Conservation (phyloP, 2,797 vertebrate species). For the Alectoris magna region DNA sequence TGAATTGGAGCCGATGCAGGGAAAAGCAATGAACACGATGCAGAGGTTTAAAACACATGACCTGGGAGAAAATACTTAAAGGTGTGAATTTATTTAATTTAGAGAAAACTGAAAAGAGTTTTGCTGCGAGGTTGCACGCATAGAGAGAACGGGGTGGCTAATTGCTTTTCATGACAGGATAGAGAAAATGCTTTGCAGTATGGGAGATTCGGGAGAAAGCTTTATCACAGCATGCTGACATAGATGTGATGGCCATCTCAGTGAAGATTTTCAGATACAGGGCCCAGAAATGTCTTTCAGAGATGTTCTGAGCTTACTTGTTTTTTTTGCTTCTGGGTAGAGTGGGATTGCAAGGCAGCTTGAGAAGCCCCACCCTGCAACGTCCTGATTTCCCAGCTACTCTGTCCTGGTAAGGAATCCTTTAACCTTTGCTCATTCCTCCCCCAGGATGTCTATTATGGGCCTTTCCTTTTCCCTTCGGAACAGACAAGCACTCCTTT, state of each 20-base stretch:
- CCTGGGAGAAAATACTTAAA: not conserved
- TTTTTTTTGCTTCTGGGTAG: not conserved
- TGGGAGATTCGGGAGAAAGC: not conserved
- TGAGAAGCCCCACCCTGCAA: not conserved
- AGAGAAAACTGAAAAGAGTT: not conserved
- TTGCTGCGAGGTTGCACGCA: not conserved
- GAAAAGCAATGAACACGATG: not conserved
- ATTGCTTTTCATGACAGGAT: not conserved
- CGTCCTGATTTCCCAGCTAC: not conserved
- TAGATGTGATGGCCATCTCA: not conserved
- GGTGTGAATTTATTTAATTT: not conserved
- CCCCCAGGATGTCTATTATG: not conserved
- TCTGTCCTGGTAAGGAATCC: not conserved
- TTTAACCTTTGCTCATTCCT: not conserved
- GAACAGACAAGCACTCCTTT: not conserved
- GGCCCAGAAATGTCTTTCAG: not conserved
- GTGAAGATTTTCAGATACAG: not conserved
- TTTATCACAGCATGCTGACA: not conserved
- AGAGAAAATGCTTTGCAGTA: not conserved
- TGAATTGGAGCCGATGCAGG: not conserved
- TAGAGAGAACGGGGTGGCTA: not conserved
- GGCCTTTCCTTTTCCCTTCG: not conserved
- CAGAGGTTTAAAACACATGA: not conserved
- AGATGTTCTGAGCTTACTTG: not conserved
- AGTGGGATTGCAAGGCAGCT: not conserved